phyloP scores from a whole-genome alignment of 2,797 vertebrate species.

The Propithecus perrieri region DNA sequence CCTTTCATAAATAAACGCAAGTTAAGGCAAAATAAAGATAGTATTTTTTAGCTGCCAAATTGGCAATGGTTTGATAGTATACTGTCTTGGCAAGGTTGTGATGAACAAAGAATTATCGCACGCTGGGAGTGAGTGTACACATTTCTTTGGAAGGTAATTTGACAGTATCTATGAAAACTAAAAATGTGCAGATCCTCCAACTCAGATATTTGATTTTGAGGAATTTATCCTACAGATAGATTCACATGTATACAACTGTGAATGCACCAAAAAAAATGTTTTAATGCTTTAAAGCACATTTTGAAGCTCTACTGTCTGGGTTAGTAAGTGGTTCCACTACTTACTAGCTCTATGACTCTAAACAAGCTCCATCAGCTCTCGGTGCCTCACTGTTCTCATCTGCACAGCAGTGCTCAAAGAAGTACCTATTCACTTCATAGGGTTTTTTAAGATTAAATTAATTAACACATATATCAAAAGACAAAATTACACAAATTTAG shows the following conservation, averaged over 20 bases:
- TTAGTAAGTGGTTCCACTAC: neutral
- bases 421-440: neutral
- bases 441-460: neutral
- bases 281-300: neutral
- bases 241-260: neutral
- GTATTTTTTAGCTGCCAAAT: slow-evolving; percentile 49
- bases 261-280: neutral
- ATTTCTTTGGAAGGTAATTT: slow-evolving; percentile 39
- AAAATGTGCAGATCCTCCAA: neutral
- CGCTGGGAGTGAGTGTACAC: neutral
- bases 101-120: slow-evolving; percentile 37
- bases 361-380: neutral
- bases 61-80: slow-evolving; percentile 53
- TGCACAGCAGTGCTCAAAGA: neutral
- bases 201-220: slow-evolving; percentile 46
- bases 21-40: slow-evolving; percentile 55
- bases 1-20: slow-evolving; percentile 53
- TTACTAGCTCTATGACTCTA: neutral
- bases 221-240: slow-evolving; percentile 28
- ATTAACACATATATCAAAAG: neutral
- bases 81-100: slow-evolving; percentile 52
- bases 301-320: neutral
- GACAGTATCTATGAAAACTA: slow-evolving; percentile 20
- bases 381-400: neutral
- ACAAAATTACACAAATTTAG: neutral